Evolutionary conservation across 2,113 vertebrate species (phyloP).

Genomic region (Parus major): DNA sequence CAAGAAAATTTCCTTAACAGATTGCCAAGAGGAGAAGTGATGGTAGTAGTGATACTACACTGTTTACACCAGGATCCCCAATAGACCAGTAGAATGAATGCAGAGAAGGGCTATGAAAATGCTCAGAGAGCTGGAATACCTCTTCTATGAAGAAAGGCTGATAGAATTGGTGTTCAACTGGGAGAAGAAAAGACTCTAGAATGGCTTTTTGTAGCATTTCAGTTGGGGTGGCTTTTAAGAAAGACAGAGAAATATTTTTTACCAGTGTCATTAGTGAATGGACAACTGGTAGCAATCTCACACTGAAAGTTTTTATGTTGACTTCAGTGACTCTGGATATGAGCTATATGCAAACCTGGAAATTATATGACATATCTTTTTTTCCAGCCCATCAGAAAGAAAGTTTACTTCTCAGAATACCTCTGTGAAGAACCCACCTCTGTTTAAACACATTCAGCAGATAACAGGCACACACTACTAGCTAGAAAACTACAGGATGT

Average conservation of each 20-base stretch:
- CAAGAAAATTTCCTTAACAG: neutral
- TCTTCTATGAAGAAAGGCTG: neutral
- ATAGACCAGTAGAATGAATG: neutral
- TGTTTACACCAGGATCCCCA: accelerated
- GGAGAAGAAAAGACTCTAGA: neutral
- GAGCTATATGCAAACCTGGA: neutral
- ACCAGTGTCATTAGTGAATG: neutral
- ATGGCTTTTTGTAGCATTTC: neutral
- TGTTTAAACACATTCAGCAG: neutral
- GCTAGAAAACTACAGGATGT: neutral
- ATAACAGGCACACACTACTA: neutral
- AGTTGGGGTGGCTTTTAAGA: accelerated
- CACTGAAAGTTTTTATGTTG: neutral
- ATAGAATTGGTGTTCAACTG: neutral
- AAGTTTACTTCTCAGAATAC: neutral
- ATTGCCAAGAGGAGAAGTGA: neutral
- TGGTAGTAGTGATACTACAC: neutral
- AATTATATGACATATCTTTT: neutral
- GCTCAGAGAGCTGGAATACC: neutral
- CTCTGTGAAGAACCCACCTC: neutral
- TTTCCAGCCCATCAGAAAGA: neutral
- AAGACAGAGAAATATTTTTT: neutral
- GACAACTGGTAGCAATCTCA: accelerated
- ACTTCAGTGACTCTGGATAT: neutral
- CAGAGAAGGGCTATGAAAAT: neutral